These are phyloP conservation scores for Myiagra hebetior DNA, from an alignment of 2,113 vertebrate species.

Conservation along the genomic window DNA sequence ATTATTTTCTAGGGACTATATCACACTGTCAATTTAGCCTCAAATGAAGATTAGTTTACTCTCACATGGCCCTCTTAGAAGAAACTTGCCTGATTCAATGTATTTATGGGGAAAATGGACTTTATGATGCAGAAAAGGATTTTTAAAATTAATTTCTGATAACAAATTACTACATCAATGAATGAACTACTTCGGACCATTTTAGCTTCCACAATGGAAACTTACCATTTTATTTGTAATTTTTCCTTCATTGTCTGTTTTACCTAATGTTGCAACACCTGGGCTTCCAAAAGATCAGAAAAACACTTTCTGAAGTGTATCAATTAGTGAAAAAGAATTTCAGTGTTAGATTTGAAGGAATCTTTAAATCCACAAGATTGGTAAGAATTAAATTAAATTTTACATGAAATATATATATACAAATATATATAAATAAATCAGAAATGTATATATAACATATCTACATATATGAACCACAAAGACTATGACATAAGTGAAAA, in stretches of 20 bases:
- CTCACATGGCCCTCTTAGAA: background rate
- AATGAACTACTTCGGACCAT: background rate
- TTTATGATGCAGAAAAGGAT: background rate
- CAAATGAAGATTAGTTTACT: background rate
- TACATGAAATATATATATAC: background rate
- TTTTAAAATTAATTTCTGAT: background rate
- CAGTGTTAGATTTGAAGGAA: background rate
- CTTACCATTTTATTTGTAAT: background rate
- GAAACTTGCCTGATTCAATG: background rate
- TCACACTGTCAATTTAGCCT: background rate
- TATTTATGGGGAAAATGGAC: background rate
- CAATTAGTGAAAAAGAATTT: background rate
- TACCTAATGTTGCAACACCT: background rate
- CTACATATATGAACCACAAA: background rate
- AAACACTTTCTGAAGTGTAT: background rate
- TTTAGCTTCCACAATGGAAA: background rate
- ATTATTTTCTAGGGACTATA: background rate
- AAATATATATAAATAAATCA: background rate
- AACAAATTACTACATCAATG: background rate
- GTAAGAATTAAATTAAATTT: background rate
- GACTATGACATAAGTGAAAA: background rate
- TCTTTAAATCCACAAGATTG: background rate
- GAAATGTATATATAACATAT: background rate
- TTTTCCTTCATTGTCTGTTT: background rate
- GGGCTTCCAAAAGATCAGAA: background rate